Evolutionary conservation across 1,140 invertebrate species (phyloP).

Genomic region (Bombus affinis): DNA sequence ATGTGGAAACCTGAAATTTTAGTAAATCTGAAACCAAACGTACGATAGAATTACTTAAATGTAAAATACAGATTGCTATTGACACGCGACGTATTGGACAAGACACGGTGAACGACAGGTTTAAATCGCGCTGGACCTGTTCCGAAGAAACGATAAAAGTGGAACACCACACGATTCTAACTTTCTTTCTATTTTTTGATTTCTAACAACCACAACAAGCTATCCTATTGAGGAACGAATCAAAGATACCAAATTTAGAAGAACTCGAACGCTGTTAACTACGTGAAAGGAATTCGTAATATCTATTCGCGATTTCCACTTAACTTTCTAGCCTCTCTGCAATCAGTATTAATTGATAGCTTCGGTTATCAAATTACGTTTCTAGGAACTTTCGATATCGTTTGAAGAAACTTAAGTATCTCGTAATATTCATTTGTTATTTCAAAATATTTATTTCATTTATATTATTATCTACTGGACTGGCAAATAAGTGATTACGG

Average conservation of each 20-base stretch:
- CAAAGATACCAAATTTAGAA: neutral
- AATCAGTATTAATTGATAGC: neutral
- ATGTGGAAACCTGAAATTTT: neutral
- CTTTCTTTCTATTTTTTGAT: neutral
- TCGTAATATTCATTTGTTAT: too few relatives aligned
- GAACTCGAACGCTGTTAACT: neutral
- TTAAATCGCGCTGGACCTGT: neutral
- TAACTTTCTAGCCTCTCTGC: neutral
- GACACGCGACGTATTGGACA: neutral
- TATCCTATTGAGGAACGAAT: neutral
- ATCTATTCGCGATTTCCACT: neutral
- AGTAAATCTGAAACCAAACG: accelerated
- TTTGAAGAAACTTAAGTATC: too few relatives aligned
- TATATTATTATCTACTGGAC: too few relatives aligned
- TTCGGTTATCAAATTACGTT: too few relatives aligned
- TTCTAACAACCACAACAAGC: neutral
- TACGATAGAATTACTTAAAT: neutral
- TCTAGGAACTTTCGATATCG: neutral
- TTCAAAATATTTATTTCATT: too few relatives aligned
- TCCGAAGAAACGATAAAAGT: neutral
- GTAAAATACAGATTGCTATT: neutral
- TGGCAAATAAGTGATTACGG: too few relatives aligned
- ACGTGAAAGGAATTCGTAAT: neutral
- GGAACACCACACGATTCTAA: neutral
- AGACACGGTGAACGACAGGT: neutral